phyloP scores from a whole-genome alignment of 2,113 vertebrate species.

The Phrynosoma platyrhinos region DNA sequence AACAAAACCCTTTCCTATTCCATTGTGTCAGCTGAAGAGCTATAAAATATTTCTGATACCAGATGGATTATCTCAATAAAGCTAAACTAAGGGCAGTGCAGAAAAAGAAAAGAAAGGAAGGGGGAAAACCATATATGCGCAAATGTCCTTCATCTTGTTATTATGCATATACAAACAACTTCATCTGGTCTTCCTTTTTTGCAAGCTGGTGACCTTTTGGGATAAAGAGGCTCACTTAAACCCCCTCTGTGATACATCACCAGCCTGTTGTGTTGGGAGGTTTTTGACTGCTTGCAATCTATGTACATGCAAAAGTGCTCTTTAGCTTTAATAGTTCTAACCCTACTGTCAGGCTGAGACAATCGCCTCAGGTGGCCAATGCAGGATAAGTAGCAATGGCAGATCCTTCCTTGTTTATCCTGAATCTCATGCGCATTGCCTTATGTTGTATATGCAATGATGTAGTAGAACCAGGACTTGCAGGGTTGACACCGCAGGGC shows the following conservation, averaged over 20 bases:
- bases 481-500: too few relatives aligned
- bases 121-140: background rate
- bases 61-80: background rate
- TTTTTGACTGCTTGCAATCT: background rate
- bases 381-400: too few relatives aligned
- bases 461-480: too few relatives aligned
- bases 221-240: background rate
- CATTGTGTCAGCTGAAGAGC: background rate
- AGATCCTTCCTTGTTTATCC: too few relatives aligned
- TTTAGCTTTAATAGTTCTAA: too few relatives aligned
- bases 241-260: background rate
- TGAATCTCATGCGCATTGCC: too few relatives aligned
- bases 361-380: too few relatives aligned
- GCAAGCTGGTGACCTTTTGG: background rate
- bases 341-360: too few relatives aligned
- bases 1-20: too few relatives aligned
- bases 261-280: background rate
- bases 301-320: background rate
- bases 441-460: too few relatives aligned
- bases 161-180: too few relatives aligned
- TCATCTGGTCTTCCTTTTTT: background rate
- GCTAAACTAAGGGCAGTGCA: background rate
- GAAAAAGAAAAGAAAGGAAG: too few relatives aligned
- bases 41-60: slow-evolving; percentile 16
- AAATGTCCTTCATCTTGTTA: background rate